These are phyloP conservation scores for Xiphophorus couchianus DNA, from an alignment of 2,113 vertebrate species.

Conservation along the genomic window DNA sequence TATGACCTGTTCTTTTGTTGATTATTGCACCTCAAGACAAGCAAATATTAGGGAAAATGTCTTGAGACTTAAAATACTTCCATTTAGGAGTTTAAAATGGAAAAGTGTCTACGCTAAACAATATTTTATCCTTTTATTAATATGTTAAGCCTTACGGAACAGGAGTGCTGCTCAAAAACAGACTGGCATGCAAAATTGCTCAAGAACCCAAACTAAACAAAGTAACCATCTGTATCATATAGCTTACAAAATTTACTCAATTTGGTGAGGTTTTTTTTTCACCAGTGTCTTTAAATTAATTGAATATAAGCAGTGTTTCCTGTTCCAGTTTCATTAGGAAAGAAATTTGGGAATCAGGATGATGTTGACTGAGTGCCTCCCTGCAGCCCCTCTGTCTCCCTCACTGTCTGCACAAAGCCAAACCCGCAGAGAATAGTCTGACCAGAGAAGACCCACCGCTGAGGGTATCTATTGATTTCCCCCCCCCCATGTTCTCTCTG, in stretches of 20 bases:
- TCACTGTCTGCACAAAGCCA: slow-evolving; percentile 47
- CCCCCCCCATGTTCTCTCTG: slow-evolving; percentile 67
- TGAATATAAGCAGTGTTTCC: slow-evolving; percentile 46
- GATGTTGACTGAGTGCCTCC: slow-evolving; percentile 53
- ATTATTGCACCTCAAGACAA: background rate
- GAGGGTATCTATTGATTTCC: slow-evolving; percentile 79
- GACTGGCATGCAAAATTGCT: slow-evolving; percentile 24
- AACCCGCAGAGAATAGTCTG: slow-evolving; percentile 74
- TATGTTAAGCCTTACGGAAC: background rate
- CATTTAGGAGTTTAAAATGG: no score
- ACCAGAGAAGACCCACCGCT: slow-evolving; percentile 73
- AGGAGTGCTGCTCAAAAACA: slow-evolving; percentile 6
- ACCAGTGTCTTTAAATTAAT: slow-evolving; percentile 42
- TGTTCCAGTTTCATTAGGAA: slow-evolving; percentile 40
- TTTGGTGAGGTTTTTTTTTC: slow-evolving; percentile 6
- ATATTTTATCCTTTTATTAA: background rate
- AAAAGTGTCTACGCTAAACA: no score
- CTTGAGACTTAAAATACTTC: background rate
- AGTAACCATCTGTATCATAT: background rate
- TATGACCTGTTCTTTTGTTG: background rate
- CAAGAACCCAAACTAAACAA: slow-evolving; percentile 22
- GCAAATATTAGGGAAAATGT: background rate
- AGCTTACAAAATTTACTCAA: background rate
- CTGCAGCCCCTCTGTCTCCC: background rate
- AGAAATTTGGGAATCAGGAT: slow-evolving; percentile 63